Base-by-base conservation (phyloP, 2,888 invertebrate genomes). In the Cepaea hortensis region DNA sequence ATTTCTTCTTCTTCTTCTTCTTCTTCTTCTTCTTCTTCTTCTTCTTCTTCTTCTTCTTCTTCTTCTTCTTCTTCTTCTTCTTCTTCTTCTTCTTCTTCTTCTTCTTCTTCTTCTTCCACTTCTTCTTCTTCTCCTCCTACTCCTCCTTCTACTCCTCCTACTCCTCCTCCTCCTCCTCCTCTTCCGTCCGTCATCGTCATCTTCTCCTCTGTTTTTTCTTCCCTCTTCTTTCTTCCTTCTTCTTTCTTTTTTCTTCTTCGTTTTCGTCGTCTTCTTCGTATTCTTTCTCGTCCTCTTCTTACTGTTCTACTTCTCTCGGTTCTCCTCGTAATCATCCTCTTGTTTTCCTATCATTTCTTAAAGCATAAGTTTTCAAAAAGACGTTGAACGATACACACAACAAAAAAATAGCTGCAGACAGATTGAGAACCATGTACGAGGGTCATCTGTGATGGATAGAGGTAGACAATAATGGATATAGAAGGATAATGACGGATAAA, bases 1-100 rank as follows among this genome's bases (percentile, higher is more conserved):
- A n/a, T 81, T 61, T 81, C 81, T 65, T 62, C 48, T 48, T 75
- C 75, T 75, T 48, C 48, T 75, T 75, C 48, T 82, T 48, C 68
- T 62, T 82, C 82, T 82, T 68, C 68, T 35, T 82, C 82, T 82
- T 48, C 68, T 35, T 82, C 72, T 72, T 62, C 62, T 62, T 46
- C 72, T 72, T 62, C 23, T 48, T 72, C 72, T 82, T 35, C 23
- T 23, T 72, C 72, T 72, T 20, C 20, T 68, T 68, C 70, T 35
- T 35, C 46, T 20, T 15, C 48, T 81, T 20, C 61, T n/a, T 68
- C 23, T 48, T 65, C 65, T 65, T 65, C 62, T 48, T 55, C 65
- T 81, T 35, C 23, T 23, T 50, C 20, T 20, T 23, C 20, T 55
- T 23, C 18, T 65, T 9, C 35, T 15, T 46, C 20, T 72, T 46